Conservation (phyloP, 1,140 invertebrate genomes). For the Danaus melanippus region DNA sequence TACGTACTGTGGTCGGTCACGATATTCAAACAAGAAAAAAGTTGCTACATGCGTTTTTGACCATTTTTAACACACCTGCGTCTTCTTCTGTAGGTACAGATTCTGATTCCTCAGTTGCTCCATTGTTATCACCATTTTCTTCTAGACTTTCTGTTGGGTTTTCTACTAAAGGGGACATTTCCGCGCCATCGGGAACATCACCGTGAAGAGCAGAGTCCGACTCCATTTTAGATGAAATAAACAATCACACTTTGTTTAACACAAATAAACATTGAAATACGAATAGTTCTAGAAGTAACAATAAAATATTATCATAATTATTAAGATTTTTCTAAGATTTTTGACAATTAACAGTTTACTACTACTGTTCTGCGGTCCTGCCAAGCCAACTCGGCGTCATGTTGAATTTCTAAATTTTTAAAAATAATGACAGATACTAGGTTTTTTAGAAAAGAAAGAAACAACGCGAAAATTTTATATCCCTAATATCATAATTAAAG, state of each 20-base stretch:
- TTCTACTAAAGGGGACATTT: conserved; percentile 60
- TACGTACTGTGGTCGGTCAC: too few species aligned
- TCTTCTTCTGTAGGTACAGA: conserved; percentile 39
- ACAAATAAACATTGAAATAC: conserved; percentile 57
- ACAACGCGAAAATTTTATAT: conserved; percentile 27
- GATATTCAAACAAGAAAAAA: too few species aligned
- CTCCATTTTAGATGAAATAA: conserved; percentile 49
- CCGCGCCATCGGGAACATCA: conserved; percentile 64
- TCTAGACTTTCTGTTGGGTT: conserved; percentile 49
- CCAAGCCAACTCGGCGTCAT: conserved; percentile 50
- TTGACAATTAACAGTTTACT: conserved; percentile 44
- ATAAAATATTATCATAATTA: conserved; percentile 41
- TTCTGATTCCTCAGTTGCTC: conserved; percentile 46
- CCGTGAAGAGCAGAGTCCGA: conserved; percentile 55
- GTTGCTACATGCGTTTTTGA: neutral
- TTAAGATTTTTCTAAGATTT: conserved; percentile 36
- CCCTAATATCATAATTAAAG: conserved; percentile 17
- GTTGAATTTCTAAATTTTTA: conserved; percentile 19
- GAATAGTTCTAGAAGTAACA: conserved; percentile 29
- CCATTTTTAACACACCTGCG: conserved; percentile 33
- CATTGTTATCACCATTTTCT: conserved; percentile 56
- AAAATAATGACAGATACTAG: neutral
- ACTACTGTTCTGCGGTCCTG: conserved; percentile 15
- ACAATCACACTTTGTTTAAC: conserved; percentile 16
- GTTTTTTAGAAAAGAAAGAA: conserved; percentile 1